Conservation (phyloP, 2,113 vertebrate genomes). For the Coptodon bakossiorum region DNA sequence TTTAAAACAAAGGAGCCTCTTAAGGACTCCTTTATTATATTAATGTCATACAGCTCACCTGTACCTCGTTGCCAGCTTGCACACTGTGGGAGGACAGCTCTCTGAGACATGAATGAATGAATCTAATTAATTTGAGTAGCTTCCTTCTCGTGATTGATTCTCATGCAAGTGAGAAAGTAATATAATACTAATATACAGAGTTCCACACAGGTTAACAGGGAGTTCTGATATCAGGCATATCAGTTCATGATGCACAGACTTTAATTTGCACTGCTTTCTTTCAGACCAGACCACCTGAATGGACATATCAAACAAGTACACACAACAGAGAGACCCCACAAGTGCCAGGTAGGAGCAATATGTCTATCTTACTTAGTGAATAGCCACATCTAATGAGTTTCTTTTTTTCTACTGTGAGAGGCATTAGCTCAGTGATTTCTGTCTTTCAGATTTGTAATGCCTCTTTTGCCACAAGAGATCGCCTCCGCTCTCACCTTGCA, state of each 20-base stretch:
- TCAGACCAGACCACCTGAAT: constrained; percentile 95
- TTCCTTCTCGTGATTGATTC: background rate
- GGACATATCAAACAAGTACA: constrained; percentile 99
- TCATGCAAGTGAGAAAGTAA: background rate
- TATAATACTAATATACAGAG: background rate
- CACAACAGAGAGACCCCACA: constrained; percentile 98
- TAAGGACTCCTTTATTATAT: background rate
- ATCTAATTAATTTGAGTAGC: background rate
- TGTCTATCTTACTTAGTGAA: background rate
- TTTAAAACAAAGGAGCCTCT: background rate
- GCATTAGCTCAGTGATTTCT: background rate
- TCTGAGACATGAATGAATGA: background rate
- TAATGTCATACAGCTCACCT: background rate
- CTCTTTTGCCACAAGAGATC: constrained; percentile 96
- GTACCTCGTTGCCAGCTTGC: background rate
- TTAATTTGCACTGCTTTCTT: constrained; percentile 23
- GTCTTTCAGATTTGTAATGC: constrained; percentile 91
- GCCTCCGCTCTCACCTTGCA: constrained; percentile 94
- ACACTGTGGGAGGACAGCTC: background rate
- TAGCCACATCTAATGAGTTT: background rate
- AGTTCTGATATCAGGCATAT: background rate
- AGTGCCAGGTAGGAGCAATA: constrained; percentile 86
- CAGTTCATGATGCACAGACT: background rate
- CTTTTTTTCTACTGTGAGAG: background rate
- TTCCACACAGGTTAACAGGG: background rate